Evolutionary conservation across 2,113 vertebrate genomes (phyloP).

Genomic region (Centropristis striata): DNA sequence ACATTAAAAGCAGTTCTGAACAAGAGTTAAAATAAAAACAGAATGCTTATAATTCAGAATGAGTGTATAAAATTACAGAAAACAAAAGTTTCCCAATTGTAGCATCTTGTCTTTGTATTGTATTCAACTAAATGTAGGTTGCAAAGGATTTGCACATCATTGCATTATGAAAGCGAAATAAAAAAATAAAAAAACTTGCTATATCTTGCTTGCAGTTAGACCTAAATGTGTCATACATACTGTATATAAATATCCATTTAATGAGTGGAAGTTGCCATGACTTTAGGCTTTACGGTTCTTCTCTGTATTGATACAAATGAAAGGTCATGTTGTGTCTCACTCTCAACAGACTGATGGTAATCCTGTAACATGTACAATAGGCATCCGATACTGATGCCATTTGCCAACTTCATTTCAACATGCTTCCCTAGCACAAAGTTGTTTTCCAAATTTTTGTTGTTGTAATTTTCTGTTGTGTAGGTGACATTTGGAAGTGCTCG

Average conservation of each 20-base stretch:
- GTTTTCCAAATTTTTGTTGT: conserved; percentile 9
- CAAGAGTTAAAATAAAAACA: no score
- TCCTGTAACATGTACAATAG: background rate
- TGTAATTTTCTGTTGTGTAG: conserved; percentile 11
- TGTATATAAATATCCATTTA: background rate
- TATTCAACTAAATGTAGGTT: no score
- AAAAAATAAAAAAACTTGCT: no score
- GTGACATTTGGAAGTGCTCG: conserved; percentile 48
- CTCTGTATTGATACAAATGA: background rate
- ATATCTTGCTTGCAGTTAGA: background rate
- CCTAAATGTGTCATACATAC: background rate
- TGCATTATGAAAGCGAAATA: no score
- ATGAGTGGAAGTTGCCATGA: background rate
- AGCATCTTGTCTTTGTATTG: no score
- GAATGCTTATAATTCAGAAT: no score
- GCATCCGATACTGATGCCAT: background rate
- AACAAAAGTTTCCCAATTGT: no score
- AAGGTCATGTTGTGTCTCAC: background rate
- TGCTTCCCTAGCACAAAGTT: background rate
- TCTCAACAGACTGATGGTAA: background rate
- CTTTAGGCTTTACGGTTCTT: no score
- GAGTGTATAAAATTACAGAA: no score
- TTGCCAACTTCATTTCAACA: background rate
- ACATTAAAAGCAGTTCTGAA: no score
- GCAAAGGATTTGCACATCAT: no score